Base-by-base conservation (phyloP, 2,797 vertebrate species). In the Chiloscyllium punctatum region DNA sequence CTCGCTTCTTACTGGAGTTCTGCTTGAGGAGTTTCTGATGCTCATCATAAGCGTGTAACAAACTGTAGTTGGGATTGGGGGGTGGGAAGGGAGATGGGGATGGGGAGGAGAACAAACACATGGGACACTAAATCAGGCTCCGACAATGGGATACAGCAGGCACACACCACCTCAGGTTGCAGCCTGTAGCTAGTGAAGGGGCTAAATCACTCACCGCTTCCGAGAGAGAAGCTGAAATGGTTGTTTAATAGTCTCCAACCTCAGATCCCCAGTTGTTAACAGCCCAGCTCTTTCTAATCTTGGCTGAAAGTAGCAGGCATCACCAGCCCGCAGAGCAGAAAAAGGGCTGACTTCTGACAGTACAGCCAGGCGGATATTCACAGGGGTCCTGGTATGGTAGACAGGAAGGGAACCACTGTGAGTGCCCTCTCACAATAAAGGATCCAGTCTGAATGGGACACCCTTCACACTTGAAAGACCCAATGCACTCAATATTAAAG, bases 21-120 rank as follows among this genome's bases (percentile, higher is more conserved):
- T 98, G 97, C 30, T 97, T 97, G 95, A 98, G 96, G 51, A 98
- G 97, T 95, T 97, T 98, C 97, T 98, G 98, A 96, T 98, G 98
- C 23, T 97, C 98, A 0, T 98, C 98, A 21, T 98, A 98, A 0
- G 98, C 97, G 0, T 97, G 97, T 96, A 98, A 96, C 82, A 98
- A 97, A 88, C 98, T 98, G 97, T 2, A 0, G n/a, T 66, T 8
- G 72, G 72, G 2, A n/a, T n/a, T n/a, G n/a, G 21, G 25, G 4
- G 21, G 72, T 72, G 0, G 74, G 33, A 11, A 30, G 30, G 7
- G 69, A n/a, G n/a, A n/a, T 21, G 69, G 21, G 68, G 69, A 4
- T n/a, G n/a, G n/a, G 4, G 57, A 4, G 13, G 25, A n/a, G 57
- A 5, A 62, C 2, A 57, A 33, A 66, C 23, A 87, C 0, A 23